Evolutionary conservation across 2,113 vertebrate species (phyloP).

Genomic region (Toxostoma redivivum): DNA sequence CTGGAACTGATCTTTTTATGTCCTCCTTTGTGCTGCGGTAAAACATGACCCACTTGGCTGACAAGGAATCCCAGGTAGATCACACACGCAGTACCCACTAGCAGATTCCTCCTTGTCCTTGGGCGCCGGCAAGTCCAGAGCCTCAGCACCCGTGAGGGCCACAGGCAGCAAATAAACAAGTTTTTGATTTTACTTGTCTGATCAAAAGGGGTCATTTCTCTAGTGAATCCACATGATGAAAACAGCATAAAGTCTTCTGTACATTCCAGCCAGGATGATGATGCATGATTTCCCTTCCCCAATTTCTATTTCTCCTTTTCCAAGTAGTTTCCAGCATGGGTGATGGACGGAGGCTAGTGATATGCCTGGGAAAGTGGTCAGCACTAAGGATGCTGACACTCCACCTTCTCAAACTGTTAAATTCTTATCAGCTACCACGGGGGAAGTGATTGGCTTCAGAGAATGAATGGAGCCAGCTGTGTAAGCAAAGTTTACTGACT

Average conservation of each 20-base stretch:
- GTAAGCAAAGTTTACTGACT: slow-evolving; percentile 69
- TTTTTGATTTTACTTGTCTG: slow-evolving; percentile 68
- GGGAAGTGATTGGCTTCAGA: slow-evolving; percentile 56
- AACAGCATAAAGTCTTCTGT: slow-evolving; percentile 49
- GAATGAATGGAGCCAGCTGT: slow-evolving; percentile 73
- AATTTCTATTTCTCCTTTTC: slow-evolving; percentile 32
- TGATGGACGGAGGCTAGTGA: background rate
- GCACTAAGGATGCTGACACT: slow-evolving; percentile 45
- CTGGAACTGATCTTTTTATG: background rate
- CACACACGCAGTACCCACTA: slow-evolving; percentile 76
- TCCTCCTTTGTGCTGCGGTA: slow-evolving; percentile 61
- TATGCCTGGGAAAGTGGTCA: slow-evolving; percentile 26
- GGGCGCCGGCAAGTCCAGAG: slow-evolving; percentile 75
- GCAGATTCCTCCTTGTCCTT: slow-evolving; percentile 74
- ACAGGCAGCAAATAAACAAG: slow-evolving; percentile 70
- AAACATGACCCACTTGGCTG: slow-evolving; percentile 77
- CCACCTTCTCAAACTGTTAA: slow-evolving; percentile 45
- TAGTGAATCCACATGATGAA: slow-evolving; percentile 77
- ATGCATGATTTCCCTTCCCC: slow-evolving; percentile 68
- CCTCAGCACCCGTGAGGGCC: slow-evolving; percentile 64
- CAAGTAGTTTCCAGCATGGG: slow-evolving; percentile 43
- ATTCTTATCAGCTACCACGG: slow-evolving; percentile 53
- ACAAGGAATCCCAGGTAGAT: slow-evolving; percentile 86
- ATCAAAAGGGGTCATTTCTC: slow-evolving; percentile 77
- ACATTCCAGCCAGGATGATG: slow-evolving; percentile 51